These are phyloP conservation scores for Callorhinus ursinus DNA, from an alignment of 2,113 vertebrate genomes.

Conservation along the genomic window DNA sequence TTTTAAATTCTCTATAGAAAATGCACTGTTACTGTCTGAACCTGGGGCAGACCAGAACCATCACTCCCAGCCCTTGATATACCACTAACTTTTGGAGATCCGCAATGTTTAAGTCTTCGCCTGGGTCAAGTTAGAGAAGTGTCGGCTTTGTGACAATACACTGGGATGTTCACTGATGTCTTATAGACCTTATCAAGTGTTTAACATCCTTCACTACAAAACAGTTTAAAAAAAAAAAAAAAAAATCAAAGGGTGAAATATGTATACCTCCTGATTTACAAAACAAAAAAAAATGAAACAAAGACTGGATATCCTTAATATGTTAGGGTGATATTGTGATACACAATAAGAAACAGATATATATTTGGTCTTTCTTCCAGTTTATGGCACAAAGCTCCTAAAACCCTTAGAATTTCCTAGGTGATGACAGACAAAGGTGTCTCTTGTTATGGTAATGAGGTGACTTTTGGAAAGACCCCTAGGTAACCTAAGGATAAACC, in stretches of 20 bases:
- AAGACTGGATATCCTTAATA: slow-evolving; percentile 22
- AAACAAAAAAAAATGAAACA: slow-evolving; percentile 26
- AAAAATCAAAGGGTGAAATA: neutral
- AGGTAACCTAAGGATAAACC: neutral
- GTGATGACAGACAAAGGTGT: neutral
- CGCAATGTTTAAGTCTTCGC: neutral
- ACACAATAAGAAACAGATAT: neutral
- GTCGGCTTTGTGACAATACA: slow-evolving; percentile 6
- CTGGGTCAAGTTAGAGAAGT: neutral
- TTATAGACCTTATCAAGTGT: neutral
- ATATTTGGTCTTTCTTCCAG: neutral
- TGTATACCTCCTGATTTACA: neutral
- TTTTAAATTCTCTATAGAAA: slow-evolving; percentile 57
- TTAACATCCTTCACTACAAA: neutral
- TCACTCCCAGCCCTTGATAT: neutral
- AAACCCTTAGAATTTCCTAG: neutral
- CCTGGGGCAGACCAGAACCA: neutral
- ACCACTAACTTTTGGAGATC: slow-evolving; percentile 15
- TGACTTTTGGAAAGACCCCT: neutral
- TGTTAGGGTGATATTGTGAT: neutral
- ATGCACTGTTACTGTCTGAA: neutral
- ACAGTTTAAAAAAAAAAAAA: neutral
- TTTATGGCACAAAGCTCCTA: too few relatives aligned
- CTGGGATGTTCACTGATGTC: neutral
- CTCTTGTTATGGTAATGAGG: neutral